Conservation (phyloP, 2,113 vertebrate genomes). For the Leucoraja erinaceus region DNA sequence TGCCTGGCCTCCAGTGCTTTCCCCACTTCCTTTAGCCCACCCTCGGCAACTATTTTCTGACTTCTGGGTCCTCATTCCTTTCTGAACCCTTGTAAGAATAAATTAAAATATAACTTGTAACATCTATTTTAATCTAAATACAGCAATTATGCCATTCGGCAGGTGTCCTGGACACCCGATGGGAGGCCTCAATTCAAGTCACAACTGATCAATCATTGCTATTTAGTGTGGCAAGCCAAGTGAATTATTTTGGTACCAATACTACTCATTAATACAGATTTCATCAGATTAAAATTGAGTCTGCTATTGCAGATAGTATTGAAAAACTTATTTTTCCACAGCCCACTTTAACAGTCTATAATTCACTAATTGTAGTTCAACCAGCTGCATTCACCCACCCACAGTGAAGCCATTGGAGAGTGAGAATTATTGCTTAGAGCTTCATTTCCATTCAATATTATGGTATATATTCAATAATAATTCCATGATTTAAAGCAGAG, state of each 20-base stretch:
- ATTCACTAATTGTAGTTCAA: background rate
- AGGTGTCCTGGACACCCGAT: background rate
- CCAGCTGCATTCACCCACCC: background rate
- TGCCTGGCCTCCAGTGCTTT: background rate
- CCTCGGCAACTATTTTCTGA: background rate
- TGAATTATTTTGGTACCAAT: background rate
- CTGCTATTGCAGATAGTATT: background rate
- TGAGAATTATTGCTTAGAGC: too few relatives aligned
- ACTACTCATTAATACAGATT: background rate
- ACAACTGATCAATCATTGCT: background rate
- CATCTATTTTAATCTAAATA: background rate
- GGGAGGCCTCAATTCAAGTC: background rate
- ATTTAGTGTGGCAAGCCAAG: background rate
- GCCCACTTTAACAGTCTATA: background rate
- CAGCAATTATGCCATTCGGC: background rate
- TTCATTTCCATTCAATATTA: too few relatives aligned
- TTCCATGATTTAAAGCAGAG: too few relatives aligned
- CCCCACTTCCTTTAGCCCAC: background rate
- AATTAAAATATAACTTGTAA: background rate
- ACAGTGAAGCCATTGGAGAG: background rate
- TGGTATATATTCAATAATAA: too few relatives aligned
- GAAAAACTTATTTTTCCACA: background rate
- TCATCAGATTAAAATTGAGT: background rate
- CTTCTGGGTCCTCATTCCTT: background rate
- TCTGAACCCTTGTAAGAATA: background rate